Evolutionary conservation across 1,140 invertebrate genomes (phyloP).

Genomic region (Drosophila guanche): DNA sequence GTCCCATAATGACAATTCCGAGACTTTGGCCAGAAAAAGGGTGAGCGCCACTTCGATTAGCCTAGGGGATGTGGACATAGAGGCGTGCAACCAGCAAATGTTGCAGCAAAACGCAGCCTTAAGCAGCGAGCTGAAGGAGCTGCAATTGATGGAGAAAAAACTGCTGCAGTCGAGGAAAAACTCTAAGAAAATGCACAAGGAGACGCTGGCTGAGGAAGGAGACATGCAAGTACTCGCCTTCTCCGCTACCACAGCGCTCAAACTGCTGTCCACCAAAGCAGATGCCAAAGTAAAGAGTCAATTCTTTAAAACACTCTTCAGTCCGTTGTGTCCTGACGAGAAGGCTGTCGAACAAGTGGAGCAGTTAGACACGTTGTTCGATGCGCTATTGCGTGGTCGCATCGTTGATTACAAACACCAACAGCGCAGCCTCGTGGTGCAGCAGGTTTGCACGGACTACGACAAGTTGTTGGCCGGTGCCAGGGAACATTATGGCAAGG

Average conservation of each 20-base stretch:
- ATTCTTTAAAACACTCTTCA: constrained; percentile 44
- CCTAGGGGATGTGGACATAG: not conserved
- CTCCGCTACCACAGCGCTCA: constrained; percentile 19
- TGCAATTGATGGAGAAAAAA: constrained; percentile 4
- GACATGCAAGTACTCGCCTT: constrained; percentile 41
- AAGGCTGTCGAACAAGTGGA: constrained; percentile 1
- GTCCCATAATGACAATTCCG: not conserved
- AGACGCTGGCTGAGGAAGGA: constrained; percentile 30
- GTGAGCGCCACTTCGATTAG: not conserved
- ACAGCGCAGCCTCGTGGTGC: constrained; percentile 8
- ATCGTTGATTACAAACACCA: constrained; percentile 11
- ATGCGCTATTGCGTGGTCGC: constrained; percentile 4
- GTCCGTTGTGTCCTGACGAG: constrained; percentile 21
- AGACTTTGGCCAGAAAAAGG: not conserved
- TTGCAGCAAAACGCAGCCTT: constrained; percentile 25
- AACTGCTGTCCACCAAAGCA: constrained; percentile 18
- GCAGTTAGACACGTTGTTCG: constrained; percentile 36
- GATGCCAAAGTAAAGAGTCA: not conserved
- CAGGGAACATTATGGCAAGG: not conserved
- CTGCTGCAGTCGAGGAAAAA: not conserved
- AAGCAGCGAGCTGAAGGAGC: constrained; percentile 3
- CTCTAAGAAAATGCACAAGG: not conserved
- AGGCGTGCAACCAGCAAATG: constrained; percentile 15
- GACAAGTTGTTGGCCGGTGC: constrained; percentile 12
- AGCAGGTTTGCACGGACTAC: constrained; percentile 27